These are phyloP conservation scores for Thalassarche chlororhynchos DNA, from an alignment of 2,113 vertebrate genomes.

Conservation along the genomic window DNA sequence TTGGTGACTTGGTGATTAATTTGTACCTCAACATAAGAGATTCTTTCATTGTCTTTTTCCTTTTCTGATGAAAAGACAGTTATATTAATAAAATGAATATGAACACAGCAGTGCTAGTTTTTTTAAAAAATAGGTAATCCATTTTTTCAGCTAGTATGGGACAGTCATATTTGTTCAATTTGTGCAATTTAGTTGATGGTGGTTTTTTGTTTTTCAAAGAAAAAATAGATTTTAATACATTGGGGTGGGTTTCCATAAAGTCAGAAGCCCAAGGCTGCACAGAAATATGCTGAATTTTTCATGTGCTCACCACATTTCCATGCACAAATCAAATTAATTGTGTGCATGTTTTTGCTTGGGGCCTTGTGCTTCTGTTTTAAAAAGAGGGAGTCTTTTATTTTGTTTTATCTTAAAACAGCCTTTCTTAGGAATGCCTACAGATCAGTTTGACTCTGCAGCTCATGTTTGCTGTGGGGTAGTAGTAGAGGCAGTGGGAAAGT, in stretches of 20 bases:
- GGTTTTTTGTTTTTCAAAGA: background rate
- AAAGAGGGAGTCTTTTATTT: background rate
- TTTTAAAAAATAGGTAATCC: background rate
- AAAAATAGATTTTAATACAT: background rate
- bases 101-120: background rate
- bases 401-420: background rate
- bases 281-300: constrained; percentile 4
- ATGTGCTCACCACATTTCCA: background rate
- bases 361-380: background rate
- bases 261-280: background rate
- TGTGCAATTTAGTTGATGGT: background rate
- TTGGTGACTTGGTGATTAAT: background rate
- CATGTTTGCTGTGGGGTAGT: background rate
- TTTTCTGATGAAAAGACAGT: background rate
- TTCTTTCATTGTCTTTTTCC: background rate
- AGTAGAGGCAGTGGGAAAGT: background rate
- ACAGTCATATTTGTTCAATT: background rate
- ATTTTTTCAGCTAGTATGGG: background rate
- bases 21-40: background rate
- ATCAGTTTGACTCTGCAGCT: background rate
- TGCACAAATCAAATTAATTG: background rate
- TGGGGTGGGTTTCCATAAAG: background rate
- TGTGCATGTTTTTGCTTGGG: background rate
- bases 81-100: background rate
- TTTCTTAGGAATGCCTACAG: background rate